Conservation (phyloP, 2,113 vertebrate species). For the Aix galericulata region DNA sequence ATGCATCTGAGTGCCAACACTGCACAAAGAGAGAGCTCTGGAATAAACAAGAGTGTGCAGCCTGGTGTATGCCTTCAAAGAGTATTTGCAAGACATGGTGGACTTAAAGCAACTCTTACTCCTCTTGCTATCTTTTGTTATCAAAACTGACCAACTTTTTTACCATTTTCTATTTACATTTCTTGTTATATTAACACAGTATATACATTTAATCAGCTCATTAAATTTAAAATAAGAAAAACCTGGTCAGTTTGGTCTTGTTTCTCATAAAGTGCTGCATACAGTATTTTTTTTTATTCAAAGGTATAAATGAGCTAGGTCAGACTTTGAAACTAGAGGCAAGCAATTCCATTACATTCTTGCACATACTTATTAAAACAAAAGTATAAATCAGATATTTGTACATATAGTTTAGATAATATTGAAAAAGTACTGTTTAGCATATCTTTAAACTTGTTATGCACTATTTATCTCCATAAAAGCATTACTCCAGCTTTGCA, state of each 20-base stretch:
- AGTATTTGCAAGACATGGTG: background rate
- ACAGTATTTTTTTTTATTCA: background rate
- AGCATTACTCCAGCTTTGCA: background rate
- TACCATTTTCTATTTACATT: background rate
- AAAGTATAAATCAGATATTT: background rate
- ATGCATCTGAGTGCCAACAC: constrained; percentile 22
- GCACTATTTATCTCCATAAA: background rate
- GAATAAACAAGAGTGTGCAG: background rate
- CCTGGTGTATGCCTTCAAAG: background rate
- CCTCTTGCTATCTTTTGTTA: background rate
- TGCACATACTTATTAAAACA: background rate
- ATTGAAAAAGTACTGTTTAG: background rate
- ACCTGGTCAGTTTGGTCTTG: background rate
- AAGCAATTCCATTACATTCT: background rate
- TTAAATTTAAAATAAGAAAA: background rate
- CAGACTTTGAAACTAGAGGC: background rate
- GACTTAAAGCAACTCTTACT: background rate
- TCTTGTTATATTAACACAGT: background rate
- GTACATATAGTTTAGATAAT: background rate
- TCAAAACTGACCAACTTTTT: background rate
- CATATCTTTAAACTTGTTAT: background rate
- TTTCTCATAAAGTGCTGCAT: background rate
- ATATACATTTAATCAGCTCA: background rate
- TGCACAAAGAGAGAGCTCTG: background rate
- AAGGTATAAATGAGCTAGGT: background rate